These are phyloP conservation scores for Pammene aurita DNA, from an alignment of 2,888 invertebrate species.

Conservation along the genomic window DNA sequence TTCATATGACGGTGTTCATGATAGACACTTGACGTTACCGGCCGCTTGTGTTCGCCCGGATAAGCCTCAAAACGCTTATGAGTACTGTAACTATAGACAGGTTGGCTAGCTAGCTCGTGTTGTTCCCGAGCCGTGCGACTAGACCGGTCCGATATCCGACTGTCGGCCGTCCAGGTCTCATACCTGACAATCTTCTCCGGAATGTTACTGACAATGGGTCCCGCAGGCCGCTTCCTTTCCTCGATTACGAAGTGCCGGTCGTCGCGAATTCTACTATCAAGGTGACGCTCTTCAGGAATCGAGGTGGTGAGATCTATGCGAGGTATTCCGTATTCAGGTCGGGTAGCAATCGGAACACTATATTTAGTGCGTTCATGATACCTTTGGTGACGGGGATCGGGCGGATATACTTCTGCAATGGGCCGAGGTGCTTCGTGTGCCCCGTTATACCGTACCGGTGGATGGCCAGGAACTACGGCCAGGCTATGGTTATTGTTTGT, in stretches of 20 bases:
- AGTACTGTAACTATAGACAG: slow-evolving; percentile 74
- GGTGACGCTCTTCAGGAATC: slow-evolving; percentile 62
- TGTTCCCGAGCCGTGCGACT: slow-evolving; percentile 71
- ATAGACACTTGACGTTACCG: slow-evolving; percentile 57
- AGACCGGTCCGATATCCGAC: slow-evolving; percentile 70
- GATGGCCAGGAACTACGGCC: slow-evolving; percentile 54
- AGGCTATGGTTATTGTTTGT: slow-evolving; percentile 60
- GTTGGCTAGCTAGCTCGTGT: slow-evolving; percentile 72
- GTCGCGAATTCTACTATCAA: slow-evolving; percentile 69
- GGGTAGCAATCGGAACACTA: slow-evolving; percentile 52
- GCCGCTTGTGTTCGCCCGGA: slow-evolving; percentile 72
- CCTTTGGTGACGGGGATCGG: slow-evolving; percentile 68
- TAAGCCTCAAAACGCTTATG: slow-evolving; percentile 76
- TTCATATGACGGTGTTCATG: slow-evolving; percentile 64
- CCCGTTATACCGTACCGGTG: slow-evolving; percentile 67
- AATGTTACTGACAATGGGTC: slow-evolving; percentile 76
- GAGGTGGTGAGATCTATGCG: slow-evolving; percentile 78
- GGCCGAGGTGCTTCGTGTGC: slow-evolving; percentile 63
- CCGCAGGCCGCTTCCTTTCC: slow-evolving; percentile 73
- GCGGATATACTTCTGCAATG: slow-evolving; percentile 60
- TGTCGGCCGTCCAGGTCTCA: slow-evolving; percentile 75
- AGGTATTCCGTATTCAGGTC: slow-evolving; percentile 68
- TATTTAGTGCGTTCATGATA: slow-evolving; percentile 70
- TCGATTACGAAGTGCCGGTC: slow-evolving; percentile 73
- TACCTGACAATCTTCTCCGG: slow-evolving; percentile 77